Percentiles rank a stretch among this genome's conserved stretches.
Evolutionary conservation across 1,140 invertebrate species (phyloP).

Genomic region (Drosophila albomicans): DNA sequence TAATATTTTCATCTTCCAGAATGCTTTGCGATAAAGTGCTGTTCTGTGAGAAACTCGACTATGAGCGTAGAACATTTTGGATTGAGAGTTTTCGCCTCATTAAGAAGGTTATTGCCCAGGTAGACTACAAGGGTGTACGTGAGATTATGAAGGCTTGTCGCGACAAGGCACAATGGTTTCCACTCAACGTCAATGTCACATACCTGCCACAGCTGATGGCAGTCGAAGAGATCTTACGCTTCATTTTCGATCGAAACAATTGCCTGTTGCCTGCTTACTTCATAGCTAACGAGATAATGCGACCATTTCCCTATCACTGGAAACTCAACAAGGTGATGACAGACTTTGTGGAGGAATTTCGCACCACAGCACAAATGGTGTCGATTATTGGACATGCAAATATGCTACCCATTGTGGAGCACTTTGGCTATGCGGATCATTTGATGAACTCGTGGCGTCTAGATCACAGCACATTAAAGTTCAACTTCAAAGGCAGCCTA

Average conservation of each 20-base stretch:
- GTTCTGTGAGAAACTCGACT: conserved; percentile 91
- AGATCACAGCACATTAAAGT: conserved; percentile 94
- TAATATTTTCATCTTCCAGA: conserved; percentile 85
- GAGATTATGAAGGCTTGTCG: conserved; percentile 96
- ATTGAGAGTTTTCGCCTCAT: conserved; percentile 94
- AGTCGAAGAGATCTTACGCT: conserved; percentile 92
- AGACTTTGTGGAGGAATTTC: conserved; percentile 96
- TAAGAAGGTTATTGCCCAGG: conserved; percentile 93
- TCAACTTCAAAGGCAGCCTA: conserved; percentile 95
- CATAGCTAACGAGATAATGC: conserved; percentile 98
- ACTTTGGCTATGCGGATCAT: conserved; percentile 94
- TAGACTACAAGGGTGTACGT: conserved; percentile 97
- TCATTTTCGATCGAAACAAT: conserved; percentile 96
- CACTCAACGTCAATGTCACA: conserved; percentile 90
- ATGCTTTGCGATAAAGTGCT: conserved; percentile 94
- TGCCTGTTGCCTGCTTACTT: conserved; percentile 97
- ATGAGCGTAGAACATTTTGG: conserved; percentile 93
- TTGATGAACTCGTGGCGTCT: conserved; percentile 96
- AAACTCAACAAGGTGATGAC: conserved; percentile 93
- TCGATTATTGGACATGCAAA: conserved; percentile 95
- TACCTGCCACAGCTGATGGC: conserved; percentile 92
- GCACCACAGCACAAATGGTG: conserved; percentile 96
- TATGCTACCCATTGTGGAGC: conserved; percentile 97
- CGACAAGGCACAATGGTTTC: conserved; percentile 94
- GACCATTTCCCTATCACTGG: conserved; percentile 96